Evolutionary conservation across 2,113 vertebrate genomes (phyloP).

Genomic region (Seriola quinqueradiata): DNA sequence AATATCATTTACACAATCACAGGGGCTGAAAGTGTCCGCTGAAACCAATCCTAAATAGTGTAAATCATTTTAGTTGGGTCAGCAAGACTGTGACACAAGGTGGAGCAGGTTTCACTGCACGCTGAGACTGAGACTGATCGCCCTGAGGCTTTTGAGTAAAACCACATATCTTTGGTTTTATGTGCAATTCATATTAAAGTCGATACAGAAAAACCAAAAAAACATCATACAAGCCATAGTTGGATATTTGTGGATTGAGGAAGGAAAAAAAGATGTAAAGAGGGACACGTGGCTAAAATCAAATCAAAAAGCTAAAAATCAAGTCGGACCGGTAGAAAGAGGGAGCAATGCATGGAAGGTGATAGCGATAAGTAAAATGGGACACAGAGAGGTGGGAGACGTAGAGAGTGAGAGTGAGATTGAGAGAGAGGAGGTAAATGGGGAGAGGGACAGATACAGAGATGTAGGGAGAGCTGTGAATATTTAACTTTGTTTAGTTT

Average conservation of each 20-base stretch:
- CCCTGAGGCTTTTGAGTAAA: background rate
- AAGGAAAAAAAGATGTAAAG: background rate
- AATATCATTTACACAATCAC: background rate
- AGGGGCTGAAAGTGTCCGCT: background rate
- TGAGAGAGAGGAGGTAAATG: background rate
- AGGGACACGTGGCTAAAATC: constrained; percentile 20
- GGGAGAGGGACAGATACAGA: constrained; percentile 21
- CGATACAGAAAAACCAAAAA: background rate
- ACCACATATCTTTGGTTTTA: background rate
- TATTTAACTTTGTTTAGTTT: constrained; percentile 75
- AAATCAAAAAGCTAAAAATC: constrained; percentile 7
- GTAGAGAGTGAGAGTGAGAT: background rate
- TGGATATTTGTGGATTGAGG: background rate
- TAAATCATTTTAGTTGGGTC: background rate
- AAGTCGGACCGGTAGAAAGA: background rate
- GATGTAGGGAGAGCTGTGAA: constrained; percentile 54
- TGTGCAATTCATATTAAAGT: background rate
- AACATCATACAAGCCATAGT: background rate
- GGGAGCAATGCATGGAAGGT: background rate
- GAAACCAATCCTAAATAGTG: background rate
- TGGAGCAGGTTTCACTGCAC: background rate
- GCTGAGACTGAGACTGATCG: background rate
- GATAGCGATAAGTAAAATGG: constrained; percentile 46
- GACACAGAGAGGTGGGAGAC: constrained; percentile 28
- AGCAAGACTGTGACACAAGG: constrained; percentile 1